Base-by-base conservation (phyloP, 1,140 invertebrate genomes). In the Anagrus nilaparvatae region DNA sequence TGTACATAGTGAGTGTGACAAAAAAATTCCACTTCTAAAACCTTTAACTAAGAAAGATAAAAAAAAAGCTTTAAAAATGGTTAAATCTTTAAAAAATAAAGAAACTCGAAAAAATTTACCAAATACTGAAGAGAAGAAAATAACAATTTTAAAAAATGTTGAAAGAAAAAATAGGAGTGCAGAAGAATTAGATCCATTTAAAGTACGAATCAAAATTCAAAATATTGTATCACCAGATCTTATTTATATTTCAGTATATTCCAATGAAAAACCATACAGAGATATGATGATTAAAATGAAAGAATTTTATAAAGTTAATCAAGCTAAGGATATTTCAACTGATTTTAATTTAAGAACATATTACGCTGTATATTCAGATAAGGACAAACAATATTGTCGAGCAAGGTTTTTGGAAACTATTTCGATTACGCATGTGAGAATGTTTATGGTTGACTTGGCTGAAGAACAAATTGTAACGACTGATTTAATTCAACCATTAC, bases 371-470 rank as follows among this genome's bases (percentile, higher is more conserved):
- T 56, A 70, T 23, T 70, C 65, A 5, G 34, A 21, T 2, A 63
- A 65, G 10, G 67, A 66, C 3, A 66, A 69, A 21, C 58, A 55
- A 4, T 78, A 72, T 63, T 67, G 67, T 27, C 64, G 76, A 0
- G 75, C 62, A 1, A 53, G 60, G 27, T 67, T 78, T 2, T 19
- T 65, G 1, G 63, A 71, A 29, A 43, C 3, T 41, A 51, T 4
- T 29, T 43, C 0, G 44, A 59, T 0, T 0, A 3, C 3, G 20
- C 6, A 18, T 4, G 40, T 14, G 0, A 37, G 17, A 6, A 46
- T 46, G 40, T 8, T 7, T 4, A 18, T 46, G 8, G 67, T 67
- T 8, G 77, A 79, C 46, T 57, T 70, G n/a, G 73, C 67, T 3
- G 52, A 57, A 18, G 55, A 61, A 1, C 69, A 74, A 51, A 63